phyloP scores from a whole-genome alignment of 1,140 invertebrate genomes.

The Periplaneta americana region DNA sequence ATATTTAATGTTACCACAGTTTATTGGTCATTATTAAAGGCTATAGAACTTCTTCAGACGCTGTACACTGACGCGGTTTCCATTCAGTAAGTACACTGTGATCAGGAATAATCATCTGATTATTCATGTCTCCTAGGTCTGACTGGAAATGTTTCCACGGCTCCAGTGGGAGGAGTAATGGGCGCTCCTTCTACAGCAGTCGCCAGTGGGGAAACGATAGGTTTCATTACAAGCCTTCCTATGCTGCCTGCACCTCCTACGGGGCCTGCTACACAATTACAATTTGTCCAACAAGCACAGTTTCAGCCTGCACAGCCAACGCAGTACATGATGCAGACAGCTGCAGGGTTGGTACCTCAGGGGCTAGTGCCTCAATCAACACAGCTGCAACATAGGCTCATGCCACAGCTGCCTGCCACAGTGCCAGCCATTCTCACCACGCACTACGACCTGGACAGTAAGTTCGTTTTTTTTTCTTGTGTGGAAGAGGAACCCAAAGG shows the following conservation, averaged over 20 bases:
- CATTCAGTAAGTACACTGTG: no score
- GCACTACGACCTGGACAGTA: constrained; percentile 32
- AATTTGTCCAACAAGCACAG: not conserved
- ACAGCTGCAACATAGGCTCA: constrained; percentile 31
- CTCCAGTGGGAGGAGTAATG: not conserved
- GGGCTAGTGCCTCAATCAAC: constrained; percentile 15
- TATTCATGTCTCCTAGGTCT: not conserved
- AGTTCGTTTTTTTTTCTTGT: no score
- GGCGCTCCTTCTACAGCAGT: not conserved
- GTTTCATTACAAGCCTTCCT: not conserved
- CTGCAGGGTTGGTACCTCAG: constrained; percentile 13
- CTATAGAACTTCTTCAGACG: no score
- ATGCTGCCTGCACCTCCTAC: not conserved
- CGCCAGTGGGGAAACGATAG: not conserved
- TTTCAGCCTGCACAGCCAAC: not conserved
- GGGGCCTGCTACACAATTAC: not conserved
- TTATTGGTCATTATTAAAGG: no score
- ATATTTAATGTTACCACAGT: no score
- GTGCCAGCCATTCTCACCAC: constrained; percentile 29
- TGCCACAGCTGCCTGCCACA: constrained; percentile 41
- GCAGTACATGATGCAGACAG: constrained; percentile 12
- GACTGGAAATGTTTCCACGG: not conserved
- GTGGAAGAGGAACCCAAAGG: no score
- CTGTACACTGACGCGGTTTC: no score
- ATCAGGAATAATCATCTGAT: no score